Conservation (phyloP, 2,113 vertebrate species). For the Donacobius atricapilla region DNA sequence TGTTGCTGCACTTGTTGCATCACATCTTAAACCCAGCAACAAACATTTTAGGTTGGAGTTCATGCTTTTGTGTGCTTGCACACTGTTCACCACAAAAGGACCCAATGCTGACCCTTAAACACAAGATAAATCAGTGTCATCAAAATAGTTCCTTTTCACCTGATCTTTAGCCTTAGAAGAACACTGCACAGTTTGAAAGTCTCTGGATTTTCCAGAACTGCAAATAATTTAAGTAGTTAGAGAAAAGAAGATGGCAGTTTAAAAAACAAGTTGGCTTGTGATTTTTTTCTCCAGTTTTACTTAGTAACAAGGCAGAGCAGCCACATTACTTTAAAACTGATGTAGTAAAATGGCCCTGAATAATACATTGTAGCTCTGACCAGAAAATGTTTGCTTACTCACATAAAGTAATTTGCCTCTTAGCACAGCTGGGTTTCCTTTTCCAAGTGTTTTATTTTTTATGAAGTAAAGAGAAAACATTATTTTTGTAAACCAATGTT, state of each 20-base stretch:
- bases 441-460: slow-evolving; percentile 92
- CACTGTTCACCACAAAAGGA: not conserved
- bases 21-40: not conserved
- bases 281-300: slow-evolving; percentile 56
- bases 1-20: slow-evolving; percentile 38
- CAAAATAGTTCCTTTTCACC: not conserved
- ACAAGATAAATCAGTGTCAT: not conserved
- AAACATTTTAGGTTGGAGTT: not conserved
- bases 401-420: slow-evolving; percentile 89
- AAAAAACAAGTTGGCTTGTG: slow-evolving; percentile 30
- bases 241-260: not conserved
- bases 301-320: slow-evolving; percentile 69
- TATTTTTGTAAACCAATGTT: slow-evolving; percentile 85
- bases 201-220: not conserved
- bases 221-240: not conserved
- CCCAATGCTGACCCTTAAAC: not conserved
- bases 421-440: slow-evolving; percentile 91
- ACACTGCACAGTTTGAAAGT: not conserved
- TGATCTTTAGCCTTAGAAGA: not conserved
- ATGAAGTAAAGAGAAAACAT: slow-evolving; percentile 89
- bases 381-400: slow-evolving; percentile 91
- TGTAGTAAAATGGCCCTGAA: slow-evolving; percentile 86
- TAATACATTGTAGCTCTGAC: slow-evolving; percentile 90
- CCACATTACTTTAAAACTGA: slow-evolving; percentile 82
- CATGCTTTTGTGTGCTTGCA: not conserved